These are phyloP conservation scores for Corapipo altera DNA, from an alignment of 2,113 vertebrate genomes.

Conservation along the genomic window DNA sequence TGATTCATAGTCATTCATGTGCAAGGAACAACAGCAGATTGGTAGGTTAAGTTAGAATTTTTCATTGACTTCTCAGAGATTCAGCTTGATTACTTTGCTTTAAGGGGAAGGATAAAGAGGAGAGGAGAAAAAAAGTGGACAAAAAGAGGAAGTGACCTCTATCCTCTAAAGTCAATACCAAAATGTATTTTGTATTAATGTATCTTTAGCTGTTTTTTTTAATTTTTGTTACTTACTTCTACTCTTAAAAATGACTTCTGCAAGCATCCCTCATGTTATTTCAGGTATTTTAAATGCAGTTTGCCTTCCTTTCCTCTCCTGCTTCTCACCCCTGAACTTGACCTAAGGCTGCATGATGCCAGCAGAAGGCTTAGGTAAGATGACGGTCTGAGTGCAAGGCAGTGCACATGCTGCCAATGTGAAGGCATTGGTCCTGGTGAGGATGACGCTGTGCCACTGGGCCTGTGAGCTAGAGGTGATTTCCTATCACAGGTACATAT, in stretches of 20 bases:
- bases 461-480: neutral
- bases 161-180: neutral
- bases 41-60: neutral
- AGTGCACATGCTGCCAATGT: fast-evolving
- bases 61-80: neutral
- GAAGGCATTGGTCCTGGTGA: neutral
- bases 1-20: neutral
- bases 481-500: neutral
- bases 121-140: neutral
- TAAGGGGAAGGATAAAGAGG: neutral
- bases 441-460: neutral
- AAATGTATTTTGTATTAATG: neutral
- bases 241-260: neutral
- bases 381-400: neutral
- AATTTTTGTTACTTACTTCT: neutral
- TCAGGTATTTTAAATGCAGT: neutral
- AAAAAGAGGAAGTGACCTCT: neutral
- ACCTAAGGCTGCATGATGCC: neutral
- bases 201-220: neutral
- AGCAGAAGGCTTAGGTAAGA: neutral
- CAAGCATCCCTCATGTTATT: neutral
- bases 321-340: neutral
- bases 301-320: neutral
- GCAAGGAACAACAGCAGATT: neutral
- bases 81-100: neutral